Base-by-base conservation (phyloP, 2,888 invertebrate genomes). In the Taenaris catops region DNA sequence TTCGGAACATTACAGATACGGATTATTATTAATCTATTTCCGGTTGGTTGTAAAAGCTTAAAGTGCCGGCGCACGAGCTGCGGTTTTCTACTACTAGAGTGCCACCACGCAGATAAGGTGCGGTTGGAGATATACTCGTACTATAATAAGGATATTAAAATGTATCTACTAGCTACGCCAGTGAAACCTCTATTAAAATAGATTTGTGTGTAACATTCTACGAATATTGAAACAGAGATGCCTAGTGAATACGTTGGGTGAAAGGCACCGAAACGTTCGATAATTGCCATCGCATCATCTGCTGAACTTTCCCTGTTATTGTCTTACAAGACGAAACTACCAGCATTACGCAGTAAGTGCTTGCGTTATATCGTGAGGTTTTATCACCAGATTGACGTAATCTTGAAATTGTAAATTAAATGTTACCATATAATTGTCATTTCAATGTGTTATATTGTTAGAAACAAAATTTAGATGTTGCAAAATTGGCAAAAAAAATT, bases 21-120 rank as follows among this genome's bases (percentile, higher is more conserved):
- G 12, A 27, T 26, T 35, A 35, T 38, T 26, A 38, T 23, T 8
- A 29, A 37, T 44, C 51, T 46, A 47, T 56, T 63, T 61, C 63
- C 53, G 55, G 47, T 8, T 49, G 38, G 44, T 41, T 43, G 45
- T 50, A 52, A 49, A 47, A 38, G 32, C 41, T 45, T 40, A 43
- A 42, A 46, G 46, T 26, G 18, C 44, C 45, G n/a, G 48, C 57
- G 54, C 58, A 59, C 55, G 58, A 53, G 58, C 53, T 60, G 65
- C 49, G 69, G 63, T 67, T 54, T 42, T 48, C 36, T 37, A 27
- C 23, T 23, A 28, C 38, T 45, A 27, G 23, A 43, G 37, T 46
- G 27, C 24, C 32, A 53, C 58, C 63, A 51, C 61, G 55, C 28
- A 54, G 52, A 58, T 65, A 65, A 58, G 61, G 48, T 62, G 63